Conservation (phyloP, 2,797 vertebrate genomes). For the Alauda arvensis region DNA sequence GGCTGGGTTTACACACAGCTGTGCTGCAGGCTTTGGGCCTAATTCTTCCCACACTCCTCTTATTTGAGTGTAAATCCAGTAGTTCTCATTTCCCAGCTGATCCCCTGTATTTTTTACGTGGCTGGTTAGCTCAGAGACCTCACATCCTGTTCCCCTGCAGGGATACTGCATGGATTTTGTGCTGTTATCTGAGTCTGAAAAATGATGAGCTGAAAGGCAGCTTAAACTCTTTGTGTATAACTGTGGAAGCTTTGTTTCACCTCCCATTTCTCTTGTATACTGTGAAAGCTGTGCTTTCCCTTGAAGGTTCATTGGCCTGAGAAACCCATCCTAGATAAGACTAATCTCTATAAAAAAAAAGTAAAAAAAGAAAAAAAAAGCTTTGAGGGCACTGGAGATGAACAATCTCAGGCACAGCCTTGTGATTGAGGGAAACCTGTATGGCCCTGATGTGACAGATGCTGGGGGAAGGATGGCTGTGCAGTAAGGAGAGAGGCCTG, state of each 20-base stretch:
- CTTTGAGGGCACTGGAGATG: not conserved
- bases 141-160: rapidly evolving
- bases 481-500: not conserved
- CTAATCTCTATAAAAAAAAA: not conserved
- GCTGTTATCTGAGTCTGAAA: not conserved
- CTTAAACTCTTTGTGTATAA: not conserved
- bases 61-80: not conserved
- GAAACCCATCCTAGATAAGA: not conserved
- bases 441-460: not conserved
- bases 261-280: not conserved
- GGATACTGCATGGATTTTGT: not conserved
- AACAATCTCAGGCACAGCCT: not conserved
- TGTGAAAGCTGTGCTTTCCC: not conserved
- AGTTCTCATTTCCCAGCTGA: not conserved
- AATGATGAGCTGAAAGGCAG: not conserved
- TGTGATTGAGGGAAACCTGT: not conserved
- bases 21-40: not conserved
- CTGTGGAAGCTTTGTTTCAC: not conserved
- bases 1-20: not conserved
- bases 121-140: not conserved
- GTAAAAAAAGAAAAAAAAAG: not conserved
- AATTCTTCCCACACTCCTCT: not conserved
- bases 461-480: not conserved
- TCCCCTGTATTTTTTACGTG: not conserved
- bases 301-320: not conserved